Conservation (phyloP, 2,797 vertebrate species). For the Leucoraja ocellata region DNA sequence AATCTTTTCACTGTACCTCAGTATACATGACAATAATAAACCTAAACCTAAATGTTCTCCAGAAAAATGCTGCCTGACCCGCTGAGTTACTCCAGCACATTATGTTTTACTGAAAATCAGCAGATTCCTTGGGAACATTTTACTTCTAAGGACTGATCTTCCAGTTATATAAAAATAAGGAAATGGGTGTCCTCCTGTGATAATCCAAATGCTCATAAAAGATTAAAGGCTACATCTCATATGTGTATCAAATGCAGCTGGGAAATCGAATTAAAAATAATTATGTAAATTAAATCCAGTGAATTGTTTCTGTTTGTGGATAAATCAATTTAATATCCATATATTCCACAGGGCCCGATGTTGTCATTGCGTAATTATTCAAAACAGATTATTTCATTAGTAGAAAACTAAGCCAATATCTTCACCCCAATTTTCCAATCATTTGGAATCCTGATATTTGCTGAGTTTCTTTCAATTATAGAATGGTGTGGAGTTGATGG, state of each 20-base stretch:
- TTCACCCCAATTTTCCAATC: background rate
- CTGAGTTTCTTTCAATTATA: background rate
- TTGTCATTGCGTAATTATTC: background rate
- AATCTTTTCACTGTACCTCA: no score
- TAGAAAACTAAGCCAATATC: background rate
- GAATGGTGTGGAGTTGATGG: background rate
- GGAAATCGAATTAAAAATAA: conserved; percentile 30
- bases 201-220: background rate
- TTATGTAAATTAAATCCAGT: conserved; percentile 16
- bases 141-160: background rate
- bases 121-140: background rate
- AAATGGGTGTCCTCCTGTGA: background rate
- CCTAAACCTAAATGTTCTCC: no score
- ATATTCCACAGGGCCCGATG: conserved; percentile 3
- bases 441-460: background rate
- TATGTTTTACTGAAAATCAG: background rate
- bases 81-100: no score
- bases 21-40: no score
- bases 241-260: background rate
- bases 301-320: conserved; percentile 17
- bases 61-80: no score
- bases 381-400: background rate
- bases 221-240: background rate
- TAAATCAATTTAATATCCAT: conserved; percentile 16
- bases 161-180: background rate